Conservation (phyloP, 2,888 invertebrate species). For the Dyspetes luteomarginatus region DNA sequence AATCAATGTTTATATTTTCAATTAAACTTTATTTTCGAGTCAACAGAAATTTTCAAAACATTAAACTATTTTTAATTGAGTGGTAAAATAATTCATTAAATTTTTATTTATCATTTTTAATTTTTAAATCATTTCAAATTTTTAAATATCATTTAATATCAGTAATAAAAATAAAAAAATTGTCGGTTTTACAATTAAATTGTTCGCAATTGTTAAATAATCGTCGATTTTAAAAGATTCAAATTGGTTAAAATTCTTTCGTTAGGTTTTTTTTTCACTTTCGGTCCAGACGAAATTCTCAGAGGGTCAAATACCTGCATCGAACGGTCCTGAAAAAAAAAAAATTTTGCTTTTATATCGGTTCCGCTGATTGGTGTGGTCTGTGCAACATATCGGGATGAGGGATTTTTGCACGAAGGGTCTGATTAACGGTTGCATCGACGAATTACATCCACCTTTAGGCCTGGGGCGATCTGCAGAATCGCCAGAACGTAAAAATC, state of each 20-base stretch:
- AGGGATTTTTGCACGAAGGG: slow-evolving; percentile 10
- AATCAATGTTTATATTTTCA: too few species aligned
- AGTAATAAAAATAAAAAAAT: too few species aligned
- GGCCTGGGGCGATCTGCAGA: background rate
- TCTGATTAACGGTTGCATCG: slow-evolving; percentile 43
- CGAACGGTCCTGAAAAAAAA: background rate
- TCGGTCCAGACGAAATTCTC: slow-evolving; percentile 57
- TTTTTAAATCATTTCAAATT: too few species aligned
- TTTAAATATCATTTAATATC: too few species aligned
- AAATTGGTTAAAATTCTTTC: background rate
- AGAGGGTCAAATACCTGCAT: slow-evolving; percentile 54
- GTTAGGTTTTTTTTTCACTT: background rate
- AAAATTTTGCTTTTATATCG: slow-evolving; percentile 25
- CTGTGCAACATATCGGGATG: background rate
- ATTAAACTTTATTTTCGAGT: too few species aligned
- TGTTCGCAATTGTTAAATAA: too few species aligned
- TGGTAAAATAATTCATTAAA: too few species aligned
- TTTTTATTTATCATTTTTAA: too few species aligned
- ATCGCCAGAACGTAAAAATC: slow-evolving; percentile 3
- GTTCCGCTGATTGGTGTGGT: slow-evolving; percentile 23
- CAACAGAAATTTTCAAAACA: too few species aligned
- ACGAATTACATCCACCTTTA: slow-evolving; percentile 19
- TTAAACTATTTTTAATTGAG: too few species aligned
- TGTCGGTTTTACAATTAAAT: too few species aligned
- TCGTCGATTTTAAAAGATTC: background rate